Conservation (phyloP, 2,888 invertebrate species). For the Rhingia campestris region DNA sequence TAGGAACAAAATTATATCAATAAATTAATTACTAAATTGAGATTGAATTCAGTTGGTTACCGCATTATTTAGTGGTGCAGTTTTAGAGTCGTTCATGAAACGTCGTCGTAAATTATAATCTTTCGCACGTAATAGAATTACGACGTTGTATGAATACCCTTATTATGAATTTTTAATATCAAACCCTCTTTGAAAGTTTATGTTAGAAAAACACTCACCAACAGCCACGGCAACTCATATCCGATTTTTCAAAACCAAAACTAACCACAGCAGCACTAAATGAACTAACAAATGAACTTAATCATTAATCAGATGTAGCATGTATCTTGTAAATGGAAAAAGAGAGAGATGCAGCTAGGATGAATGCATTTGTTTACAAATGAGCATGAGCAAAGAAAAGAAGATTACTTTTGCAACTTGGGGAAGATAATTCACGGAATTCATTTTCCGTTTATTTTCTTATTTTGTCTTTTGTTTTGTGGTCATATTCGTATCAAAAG, state of each 20-base stretch:
- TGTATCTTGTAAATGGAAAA: background rate
- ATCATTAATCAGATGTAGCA: background rate
- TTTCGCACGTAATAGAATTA: too few species aligned
- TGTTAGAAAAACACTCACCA: too few species aligned
- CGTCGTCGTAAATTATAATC: too few species aligned
- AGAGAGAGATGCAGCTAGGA: slow-evolving; percentile 10
- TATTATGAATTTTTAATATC: too few species aligned
- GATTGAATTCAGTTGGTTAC: too few species aligned
- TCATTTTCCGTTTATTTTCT: slow-evolving; percentile 74
- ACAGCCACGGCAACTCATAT: too few species aligned
- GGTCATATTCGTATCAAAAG: slow-evolving; percentile 25
- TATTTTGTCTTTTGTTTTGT: slow-evolving; percentile 18
- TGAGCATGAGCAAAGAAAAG: slow-evolving; percentile 57
- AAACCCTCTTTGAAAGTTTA: too few species aligned
- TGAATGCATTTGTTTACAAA: slow-evolving; percentile 62
- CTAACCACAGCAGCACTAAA: slow-evolving; percentile 11
- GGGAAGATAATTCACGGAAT: slow-evolving; percentile 21
- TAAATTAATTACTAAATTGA: too few species aligned
- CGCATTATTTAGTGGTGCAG: too few species aligned
- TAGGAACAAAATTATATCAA: too few species aligned
- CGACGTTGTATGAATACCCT: too few species aligned
- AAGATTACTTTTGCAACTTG: slow-evolving; percentile 3
- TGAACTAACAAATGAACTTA: slow-evolving; percentile 5
- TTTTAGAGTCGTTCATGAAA: too few species aligned
- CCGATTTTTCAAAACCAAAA: background rate